phyloP scores from a whole-genome alignment of 92 coral and sea anemone species.

The Porites divaricata region DNA sequence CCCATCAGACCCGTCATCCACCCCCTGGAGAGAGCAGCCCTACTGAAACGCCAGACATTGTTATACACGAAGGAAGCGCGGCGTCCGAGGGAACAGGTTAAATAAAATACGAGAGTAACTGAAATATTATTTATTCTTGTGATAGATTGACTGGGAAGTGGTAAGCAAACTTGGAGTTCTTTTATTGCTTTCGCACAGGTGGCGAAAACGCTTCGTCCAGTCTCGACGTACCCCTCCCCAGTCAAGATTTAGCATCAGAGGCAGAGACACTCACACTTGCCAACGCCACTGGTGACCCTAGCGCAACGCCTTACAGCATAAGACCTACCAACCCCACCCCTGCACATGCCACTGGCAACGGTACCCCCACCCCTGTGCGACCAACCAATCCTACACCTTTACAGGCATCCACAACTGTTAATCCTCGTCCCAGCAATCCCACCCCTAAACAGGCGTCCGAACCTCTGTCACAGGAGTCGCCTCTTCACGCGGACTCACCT shows the following conservation, averaged over 20 bases:
- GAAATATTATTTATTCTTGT: too few species aligned
- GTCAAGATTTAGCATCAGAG: background rate
- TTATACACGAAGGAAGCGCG: background rate
- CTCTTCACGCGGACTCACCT: slow-evolving; percentile 64
- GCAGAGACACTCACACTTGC: slow-evolving; percentile 42
- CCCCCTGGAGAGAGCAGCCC: slow-evolving; percentile 89
- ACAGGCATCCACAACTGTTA: slow-evolving; percentile 75
- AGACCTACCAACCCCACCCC: slow-evolving; percentile 99
- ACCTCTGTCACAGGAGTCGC: slow-evolving; percentile 51
- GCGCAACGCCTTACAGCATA: slow-evolving; percentile 81
- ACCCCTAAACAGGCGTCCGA: slow-evolving; percentile 79
- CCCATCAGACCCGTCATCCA: slow-evolving; percentile 93
- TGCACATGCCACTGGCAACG: slow-evolving; percentile 90
- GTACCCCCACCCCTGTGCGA: slow-evolving; percentile 90
- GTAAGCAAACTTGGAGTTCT: too few species aligned
- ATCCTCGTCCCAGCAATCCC: slow-evolving; percentile 88
- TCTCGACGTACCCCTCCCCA: slow-evolving; percentile 19
- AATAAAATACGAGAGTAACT: too few species aligned
- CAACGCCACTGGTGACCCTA: slow-evolving; percentile 28
- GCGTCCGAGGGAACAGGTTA: slow-evolving; percentile 36
- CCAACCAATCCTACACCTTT: slow-evolving; percentile 97
- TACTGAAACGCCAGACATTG: slow-evolving; percentile 68
- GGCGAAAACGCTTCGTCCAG: slow-evolving; percentile 18
- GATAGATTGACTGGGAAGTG: too few species aligned
- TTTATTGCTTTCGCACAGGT: slow-evolving; percentile 12